Percentiles rank a stretch among this genome's conserved stretches.
These are phyloP conservation scores for Potorous gilbertii DNA, from an alignment of 2,797 vertebrate species.

Conservation along the genomic window DNA sequence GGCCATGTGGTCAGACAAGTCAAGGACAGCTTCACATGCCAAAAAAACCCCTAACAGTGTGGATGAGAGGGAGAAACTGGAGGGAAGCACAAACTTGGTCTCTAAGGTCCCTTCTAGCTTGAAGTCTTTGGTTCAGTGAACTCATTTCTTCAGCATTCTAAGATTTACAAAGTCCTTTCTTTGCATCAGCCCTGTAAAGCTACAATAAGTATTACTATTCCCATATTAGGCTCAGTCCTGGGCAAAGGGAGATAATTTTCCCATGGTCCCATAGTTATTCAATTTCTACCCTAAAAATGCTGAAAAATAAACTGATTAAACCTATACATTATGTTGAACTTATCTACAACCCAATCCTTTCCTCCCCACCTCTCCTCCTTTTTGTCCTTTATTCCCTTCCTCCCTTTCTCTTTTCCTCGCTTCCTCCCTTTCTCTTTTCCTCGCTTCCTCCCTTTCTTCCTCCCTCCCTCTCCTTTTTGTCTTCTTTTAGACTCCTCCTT, in stretches of 20 bases:
- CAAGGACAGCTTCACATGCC: background rate
- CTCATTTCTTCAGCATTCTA: background rate
- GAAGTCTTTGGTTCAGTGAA: background rate
- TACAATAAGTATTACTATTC: background rate
- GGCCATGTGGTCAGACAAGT: background rate
- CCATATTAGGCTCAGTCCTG: background rate
- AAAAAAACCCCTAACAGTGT: background rate
- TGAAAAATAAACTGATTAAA: background rate
- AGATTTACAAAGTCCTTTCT: background rate
- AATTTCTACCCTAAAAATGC: background rate
- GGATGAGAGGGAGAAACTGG: background rate
- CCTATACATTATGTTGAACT: background rate
- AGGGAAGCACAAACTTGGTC: background rate
- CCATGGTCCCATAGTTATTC: background rate
- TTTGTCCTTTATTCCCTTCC: background rate
- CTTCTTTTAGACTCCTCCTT: too few species aligned
- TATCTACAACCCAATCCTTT: background rate
- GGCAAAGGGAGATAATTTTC: background rate
- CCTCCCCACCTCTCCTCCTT: background rate
- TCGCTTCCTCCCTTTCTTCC: too few species aligned
- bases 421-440: too few species aligned
- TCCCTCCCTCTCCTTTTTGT: too few species aligned
- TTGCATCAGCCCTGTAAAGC: background rate
- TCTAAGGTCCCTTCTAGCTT: background rate
- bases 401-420: too few species aligned